These are phyloP conservation scores for Sclerurus mexicanus DNA, from an alignment of 2,113 vertebrate species.

Conservation along the genomic window DNA sequence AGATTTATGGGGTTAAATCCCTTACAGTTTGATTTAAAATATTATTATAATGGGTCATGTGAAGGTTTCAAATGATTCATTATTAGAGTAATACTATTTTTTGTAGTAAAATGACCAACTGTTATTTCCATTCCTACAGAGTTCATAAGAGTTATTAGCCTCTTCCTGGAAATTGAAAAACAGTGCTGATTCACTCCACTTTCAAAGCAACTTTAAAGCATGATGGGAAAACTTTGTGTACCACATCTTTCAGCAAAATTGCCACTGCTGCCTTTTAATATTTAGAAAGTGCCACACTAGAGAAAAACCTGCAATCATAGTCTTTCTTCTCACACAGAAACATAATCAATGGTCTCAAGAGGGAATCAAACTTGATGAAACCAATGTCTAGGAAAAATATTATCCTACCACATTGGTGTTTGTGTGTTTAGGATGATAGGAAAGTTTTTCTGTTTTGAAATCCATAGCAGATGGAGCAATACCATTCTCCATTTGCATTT, in stretches of 20 bases:
- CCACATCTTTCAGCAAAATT: not conserved
- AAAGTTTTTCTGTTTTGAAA: not conserved
- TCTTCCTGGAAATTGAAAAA: constrained; percentile 28
- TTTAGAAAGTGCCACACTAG: not conserved
- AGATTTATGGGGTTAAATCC: constrained; percentile 9
- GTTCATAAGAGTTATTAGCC: not conserved
- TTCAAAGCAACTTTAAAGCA: not conserved
- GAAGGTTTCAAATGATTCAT: not conserved
- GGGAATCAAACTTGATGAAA: not conserved
- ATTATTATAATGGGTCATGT: not conserved
- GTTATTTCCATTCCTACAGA: constrained; percentile 22
- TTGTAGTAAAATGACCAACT: not conserved
- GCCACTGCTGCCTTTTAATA: not conserved
- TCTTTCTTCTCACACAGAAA: not conserved
- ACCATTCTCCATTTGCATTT: not conserved
- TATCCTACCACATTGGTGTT: not conserved
- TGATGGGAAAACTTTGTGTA: not conserved
- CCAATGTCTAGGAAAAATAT: not conserved
- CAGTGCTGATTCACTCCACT: not conserved
- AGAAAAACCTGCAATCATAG: not conserved
- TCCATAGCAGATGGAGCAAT: not conserved
- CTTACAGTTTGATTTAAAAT: not conserved
- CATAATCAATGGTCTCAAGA: not conserved
- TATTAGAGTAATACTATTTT: not conserved
- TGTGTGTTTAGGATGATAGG: not conserved